Evolutionary conservation across 1,140 invertebrate genomes (phyloP).

Genomic region (Triops longicaudatus): DNA sequence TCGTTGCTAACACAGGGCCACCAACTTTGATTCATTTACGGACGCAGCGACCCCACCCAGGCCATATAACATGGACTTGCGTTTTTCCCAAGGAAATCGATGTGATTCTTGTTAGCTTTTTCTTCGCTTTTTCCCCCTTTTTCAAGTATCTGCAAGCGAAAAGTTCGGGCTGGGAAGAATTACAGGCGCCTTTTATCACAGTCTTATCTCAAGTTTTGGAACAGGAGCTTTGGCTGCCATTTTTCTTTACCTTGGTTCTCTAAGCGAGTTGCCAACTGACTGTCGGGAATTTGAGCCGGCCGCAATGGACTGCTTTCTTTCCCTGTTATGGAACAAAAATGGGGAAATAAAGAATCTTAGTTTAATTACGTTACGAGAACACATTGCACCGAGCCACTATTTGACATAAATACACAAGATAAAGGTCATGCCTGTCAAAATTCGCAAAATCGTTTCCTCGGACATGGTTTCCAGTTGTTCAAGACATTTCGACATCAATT

Average conservation of each 20-base stretch:
- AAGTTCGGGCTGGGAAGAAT: constrained; percentile 1
- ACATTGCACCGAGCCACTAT: background rate
- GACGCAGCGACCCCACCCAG: background rate
- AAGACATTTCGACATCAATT: constrained; percentile 36
- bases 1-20: background rate
- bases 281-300: constrained; percentile 21
- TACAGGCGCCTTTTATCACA: background rate
- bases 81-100: background rate
- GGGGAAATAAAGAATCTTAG: background rate
- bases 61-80: background rate
- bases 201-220: constrained; percentile 15
- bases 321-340: constrained; percentile 7
- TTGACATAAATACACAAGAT: background rate
- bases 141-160: background rate
- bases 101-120: constrained; percentile 13
- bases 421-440: constrained; percentile 34
- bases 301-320: constrained; percentile 18
- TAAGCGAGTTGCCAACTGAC: constrained; percentile 17
- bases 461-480: constrained; percentile 36
- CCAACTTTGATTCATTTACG: background rate
- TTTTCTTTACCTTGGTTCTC: constrained; percentile 19
- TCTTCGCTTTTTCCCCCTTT: background rate
- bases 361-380: background rate
- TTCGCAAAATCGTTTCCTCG: constrained; percentile 34
- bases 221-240: background rate